Percentiles rank a stretch among this genome's conserved stretches.
Evolutionary conservation across 2,113 vertebrate species (phyloP).

Genomic region (Lichenostomus cassidix): DNA sequence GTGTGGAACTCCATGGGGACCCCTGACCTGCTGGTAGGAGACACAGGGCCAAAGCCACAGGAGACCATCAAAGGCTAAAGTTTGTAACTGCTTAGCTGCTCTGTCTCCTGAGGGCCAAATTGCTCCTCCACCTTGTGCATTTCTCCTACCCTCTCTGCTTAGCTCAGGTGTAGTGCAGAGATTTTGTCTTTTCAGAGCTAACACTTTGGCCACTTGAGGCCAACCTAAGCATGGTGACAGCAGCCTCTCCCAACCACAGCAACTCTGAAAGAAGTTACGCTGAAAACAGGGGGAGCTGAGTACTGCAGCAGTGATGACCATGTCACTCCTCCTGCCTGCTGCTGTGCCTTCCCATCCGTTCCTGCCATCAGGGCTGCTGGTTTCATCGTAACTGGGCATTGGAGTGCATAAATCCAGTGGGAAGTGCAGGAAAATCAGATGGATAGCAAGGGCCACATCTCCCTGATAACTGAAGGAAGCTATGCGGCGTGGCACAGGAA

Average conservation of each 20-base stretch:
- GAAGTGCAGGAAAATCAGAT: not conserved
- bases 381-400: rapidly evolving
- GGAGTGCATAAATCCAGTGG: rapidly evolving
- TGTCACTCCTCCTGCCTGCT: not conserved
- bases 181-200: not conserved
- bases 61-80: not conserved
- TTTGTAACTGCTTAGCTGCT: not conserved
- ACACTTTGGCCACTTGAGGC: not conserved
- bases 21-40: not conserved
- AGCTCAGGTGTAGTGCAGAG: not conserved
- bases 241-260: not conserved
- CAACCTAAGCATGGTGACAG: not conserved
- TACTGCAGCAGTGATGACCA: not conserved
- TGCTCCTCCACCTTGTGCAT: not conserved
- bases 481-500: not conserved
- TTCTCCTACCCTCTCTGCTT: not conserved
- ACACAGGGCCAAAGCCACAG: not conserved
- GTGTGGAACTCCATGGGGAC: not conserved
- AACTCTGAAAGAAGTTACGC: not conserved
- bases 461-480: not conserved
- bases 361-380: not conserved
- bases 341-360: rapidly evolving
- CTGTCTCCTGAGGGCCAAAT: not conserved
- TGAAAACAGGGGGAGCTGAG: not conserved
- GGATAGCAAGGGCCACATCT: not conserved